These are phyloP conservation scores for Danio jaintianensis DNA, from an alignment of 2,797 vertebrate species.

Conservation along the genomic window DNA sequence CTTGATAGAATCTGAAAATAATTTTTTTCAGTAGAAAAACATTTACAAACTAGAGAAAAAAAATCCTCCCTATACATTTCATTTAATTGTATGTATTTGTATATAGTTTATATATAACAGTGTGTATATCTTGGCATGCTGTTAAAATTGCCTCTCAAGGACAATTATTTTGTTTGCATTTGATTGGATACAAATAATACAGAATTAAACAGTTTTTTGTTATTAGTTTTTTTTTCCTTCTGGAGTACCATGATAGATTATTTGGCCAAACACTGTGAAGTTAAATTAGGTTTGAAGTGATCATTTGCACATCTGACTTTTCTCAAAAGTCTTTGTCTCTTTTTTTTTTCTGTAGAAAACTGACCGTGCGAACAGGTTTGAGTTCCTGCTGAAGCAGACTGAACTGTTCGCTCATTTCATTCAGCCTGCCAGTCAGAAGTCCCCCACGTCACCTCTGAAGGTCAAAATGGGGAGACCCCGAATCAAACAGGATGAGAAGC, in stretches of 20 bases:
- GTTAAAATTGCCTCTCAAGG: no score
- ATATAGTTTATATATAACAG: no score
- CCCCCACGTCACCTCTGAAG: conserved; percentile 85
- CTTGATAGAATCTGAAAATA: not conserved
- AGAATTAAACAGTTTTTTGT: not conserved
- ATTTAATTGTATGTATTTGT: no score
- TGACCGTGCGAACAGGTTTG: conserved; percentile 87
- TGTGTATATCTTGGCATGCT: no score
- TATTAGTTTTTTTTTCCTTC: no score
- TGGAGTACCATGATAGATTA: no score
- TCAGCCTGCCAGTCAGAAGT: conserved; percentile 88
- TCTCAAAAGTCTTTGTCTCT: not conserved
- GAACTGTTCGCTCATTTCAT: conserved; percentile 91
- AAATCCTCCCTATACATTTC: no score
- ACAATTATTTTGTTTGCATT: no score
- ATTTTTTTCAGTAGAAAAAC: not conserved
- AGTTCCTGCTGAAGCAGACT: conserved; percentile 89
- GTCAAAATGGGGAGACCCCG: conserved; percentile 83
- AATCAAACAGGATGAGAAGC: conserved; percentile 86
- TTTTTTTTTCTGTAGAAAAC: conserved; percentile 78
- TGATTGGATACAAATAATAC: not conserved
- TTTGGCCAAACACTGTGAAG: not conserved
- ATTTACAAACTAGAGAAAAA: no score
- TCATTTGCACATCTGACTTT: not conserved
- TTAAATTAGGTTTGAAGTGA: not conserved